Base-by-base conservation (phyloP, 2,888 invertebrate species). In the Aleiodes testaceus region DNA sequence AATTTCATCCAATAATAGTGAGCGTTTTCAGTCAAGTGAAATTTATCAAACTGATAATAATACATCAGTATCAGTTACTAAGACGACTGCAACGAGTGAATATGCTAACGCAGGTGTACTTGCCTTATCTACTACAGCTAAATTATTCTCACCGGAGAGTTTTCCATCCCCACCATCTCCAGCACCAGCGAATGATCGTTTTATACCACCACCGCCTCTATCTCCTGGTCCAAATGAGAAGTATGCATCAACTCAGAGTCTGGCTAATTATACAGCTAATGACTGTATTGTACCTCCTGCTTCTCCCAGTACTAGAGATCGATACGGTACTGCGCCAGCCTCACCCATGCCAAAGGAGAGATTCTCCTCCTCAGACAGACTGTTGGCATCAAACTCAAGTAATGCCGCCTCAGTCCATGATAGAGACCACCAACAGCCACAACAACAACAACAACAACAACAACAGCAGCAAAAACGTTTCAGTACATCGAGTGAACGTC, bases 181-280 rank as follows among this genome's bases (percentile, higher is more conserved):
- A 68, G 90, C 90, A 69, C 90, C 90, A 16, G 88, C 89, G 45
- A 88, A 88, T 81, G 90, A 90, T 79, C 86, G 89, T 63, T 90
- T 89, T 81, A 91, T 92, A 78, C 92, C 92, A 65, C 89, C 90
- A 80, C 91, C 92, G 80, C 92, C 92, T 84, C 88, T 92, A 81
- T 91, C 92, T 82, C 92, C 91, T 85, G 90, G 90, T 70, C 87
- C 85, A 75, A 88, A 91, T 79, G 87, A 87, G 74, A 85, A 87
- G 77, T 86, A 85, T 71, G 82, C 84, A 72, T 86, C 85, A 36
- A 82, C 82, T 50, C 85, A 84, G 72, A 85, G 85, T 71, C 78
- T 87, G 78, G 81, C 82, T 79, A 82, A 81, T 77, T 85, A 84
- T 75, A 72, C 79, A 75, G 68, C 79, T 82, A 77, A 74, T 81